Evolutionary conservation across 2,113 vertebrate genomes (phyloP).

Genomic region (Scopus umbretta): DNA sequence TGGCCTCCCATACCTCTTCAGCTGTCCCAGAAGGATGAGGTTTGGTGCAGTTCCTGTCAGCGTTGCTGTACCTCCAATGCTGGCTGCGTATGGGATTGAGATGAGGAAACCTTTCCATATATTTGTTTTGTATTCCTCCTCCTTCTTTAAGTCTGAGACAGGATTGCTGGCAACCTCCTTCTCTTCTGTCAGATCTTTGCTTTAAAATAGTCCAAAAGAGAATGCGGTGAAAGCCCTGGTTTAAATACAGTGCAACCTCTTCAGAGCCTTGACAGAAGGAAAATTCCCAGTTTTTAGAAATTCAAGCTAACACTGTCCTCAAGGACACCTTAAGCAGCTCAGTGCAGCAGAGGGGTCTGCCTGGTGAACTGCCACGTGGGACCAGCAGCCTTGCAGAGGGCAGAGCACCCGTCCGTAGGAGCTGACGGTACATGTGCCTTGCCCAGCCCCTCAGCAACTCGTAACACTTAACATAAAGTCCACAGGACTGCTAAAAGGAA

Average conservation of each 20-base stretch:
- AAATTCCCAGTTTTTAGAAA: background rate
- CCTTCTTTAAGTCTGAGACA: slow-evolving; percentile 71
- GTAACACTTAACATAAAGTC: background rate
- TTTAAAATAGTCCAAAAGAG: slow-evolving; percentile 69
- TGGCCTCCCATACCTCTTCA: slow-evolving; percentile 79
- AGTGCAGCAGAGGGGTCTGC: background rate
- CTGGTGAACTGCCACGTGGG: fast-evolving
- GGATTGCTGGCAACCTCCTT: slow-evolving; percentile 61
- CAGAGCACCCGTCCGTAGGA: background rate
- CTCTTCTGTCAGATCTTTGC: slow-evolving; percentile 72
- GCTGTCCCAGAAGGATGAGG: slow-evolving; percentile 93
- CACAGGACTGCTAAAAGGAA: background rate
- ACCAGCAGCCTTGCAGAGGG: background rate
- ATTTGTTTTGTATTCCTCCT: slow-evolving; percentile 82
- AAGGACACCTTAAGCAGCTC: background rate
- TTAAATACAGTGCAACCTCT: slow-evolving; percentile 23
- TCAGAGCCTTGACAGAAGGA: slow-evolving; percentile 52
- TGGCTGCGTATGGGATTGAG: slow-evolving; percentile 92
- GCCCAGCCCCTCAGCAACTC: background rate
- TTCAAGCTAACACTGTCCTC: background rate
- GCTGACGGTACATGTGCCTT: background rate
- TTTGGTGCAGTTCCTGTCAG: slow-evolving; percentile 93
- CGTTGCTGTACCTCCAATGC: slow-evolving; percentile 93
- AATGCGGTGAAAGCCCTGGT: slow-evolving; percentile 50
- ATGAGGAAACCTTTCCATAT: slow-evolving; percentile 98